A percentile compares a stretch with the other conserved stretches of the same genome.
Conservation (phyloP, 2,888 invertebrate genomes). For the Netelia inedita region DNA sequence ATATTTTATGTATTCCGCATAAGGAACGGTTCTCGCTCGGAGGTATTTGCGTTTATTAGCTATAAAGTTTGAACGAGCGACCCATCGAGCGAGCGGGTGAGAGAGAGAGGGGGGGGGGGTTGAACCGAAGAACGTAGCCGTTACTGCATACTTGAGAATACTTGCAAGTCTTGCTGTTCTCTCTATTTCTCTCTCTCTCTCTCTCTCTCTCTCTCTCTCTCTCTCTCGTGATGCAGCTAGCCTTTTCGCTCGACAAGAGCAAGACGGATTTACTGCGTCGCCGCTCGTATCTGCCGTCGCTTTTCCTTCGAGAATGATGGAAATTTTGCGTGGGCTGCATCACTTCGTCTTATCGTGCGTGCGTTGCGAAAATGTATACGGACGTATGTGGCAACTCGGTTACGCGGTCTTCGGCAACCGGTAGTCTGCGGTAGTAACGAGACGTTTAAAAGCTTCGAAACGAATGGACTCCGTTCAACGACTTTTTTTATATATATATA, state of each 20-base stretch:
- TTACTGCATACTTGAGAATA: constrained; percentile 15
- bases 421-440: background rate
- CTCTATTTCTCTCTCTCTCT: constrained; percentile 17
- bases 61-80: constrained; percentile 72
- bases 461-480: background rate
- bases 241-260: constrained; percentile 44
- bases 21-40: constrained; percentile 68
- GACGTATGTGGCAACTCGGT: background rate
- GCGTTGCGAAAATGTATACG: constrained; percentile 1
- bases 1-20: constrained; percentile 76
- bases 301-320: constrained; percentile 36
- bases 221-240: constrained; percentile 23
- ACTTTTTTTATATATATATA: constrained; percentile 2
- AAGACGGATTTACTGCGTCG: constrained; percentile 48
- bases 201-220: constrained; percentile 19
- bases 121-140: constrained; percentile 48
- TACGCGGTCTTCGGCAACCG: background rate
- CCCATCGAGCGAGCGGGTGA: constrained; percentile 29
- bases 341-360: background rate
- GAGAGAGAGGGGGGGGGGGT: constrained; percentile 47
- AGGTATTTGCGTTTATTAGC: constrained; percentile 79
- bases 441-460: background rate
- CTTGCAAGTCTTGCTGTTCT: background rate
- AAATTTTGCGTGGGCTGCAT: constrained; percentile 2
- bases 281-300: constrained; percentile 26